A percentile compares a stretch with the other conserved stretches of the same genome.
Evolutionary conservation across 2,113 vertebrate genomes (phyloP).

Genomic region (Podiceps cristatus): DNA sequence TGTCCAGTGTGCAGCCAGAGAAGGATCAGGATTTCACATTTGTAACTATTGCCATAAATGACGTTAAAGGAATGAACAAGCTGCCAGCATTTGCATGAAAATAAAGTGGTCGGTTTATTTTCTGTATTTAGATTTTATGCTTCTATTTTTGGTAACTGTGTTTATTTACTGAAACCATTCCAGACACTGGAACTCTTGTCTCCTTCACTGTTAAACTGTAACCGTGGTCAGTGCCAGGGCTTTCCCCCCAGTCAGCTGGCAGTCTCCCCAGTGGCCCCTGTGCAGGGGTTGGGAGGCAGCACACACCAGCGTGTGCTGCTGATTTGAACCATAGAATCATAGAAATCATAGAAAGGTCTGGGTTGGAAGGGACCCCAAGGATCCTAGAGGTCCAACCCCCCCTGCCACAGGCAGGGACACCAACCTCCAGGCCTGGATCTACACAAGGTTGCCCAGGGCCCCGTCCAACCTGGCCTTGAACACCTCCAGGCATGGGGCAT

Average conservation of each 20-base stretch:
- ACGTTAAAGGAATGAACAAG: neutral
- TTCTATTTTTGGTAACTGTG: neutral
- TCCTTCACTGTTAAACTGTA: neutral
- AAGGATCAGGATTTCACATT: neutral
- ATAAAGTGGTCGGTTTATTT: neutral
- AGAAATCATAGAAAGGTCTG: too few species aligned
- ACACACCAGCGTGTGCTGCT: neutral
- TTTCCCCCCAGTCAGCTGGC: neutral
- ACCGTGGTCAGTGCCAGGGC: neutral
- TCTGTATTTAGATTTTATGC: neutral
- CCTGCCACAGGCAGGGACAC: too few species aligned
- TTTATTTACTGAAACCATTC: neutral
- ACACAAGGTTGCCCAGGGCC: too few species aligned
- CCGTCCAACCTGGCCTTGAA: too few species aligned
- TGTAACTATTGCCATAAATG: neutral
- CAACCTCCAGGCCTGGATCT: too few species aligned
- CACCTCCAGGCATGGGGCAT: too few species aligned
- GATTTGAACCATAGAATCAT: neutral
- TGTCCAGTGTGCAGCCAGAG: neutral
- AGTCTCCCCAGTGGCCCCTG: rapidly evolving
- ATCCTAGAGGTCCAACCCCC: too few species aligned
- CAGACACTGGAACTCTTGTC: neutral
- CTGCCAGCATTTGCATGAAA: neutral
- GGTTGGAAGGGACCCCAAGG: neutral
- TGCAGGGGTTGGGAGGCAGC: neutral